Evolutionary conservation across 1,140 invertebrate genomes (phyloP).

Genomic region (Papilio helenus): DNA sequence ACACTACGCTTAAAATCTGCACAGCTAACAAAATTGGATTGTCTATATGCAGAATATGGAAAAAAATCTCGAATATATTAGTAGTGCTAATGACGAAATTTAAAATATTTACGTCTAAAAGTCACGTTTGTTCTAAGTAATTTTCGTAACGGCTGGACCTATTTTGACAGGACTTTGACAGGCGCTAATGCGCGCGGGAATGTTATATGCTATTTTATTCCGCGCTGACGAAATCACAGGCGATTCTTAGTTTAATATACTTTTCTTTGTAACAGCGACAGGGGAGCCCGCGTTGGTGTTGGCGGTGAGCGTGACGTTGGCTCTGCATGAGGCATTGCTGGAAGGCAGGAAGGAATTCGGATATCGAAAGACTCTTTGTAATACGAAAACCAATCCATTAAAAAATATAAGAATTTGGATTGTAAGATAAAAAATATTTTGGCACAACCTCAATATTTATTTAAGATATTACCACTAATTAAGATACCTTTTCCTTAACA

Average conservation of each 20-base stretch:
- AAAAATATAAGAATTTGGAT: not conserved
- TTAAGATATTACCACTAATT: not conserved
- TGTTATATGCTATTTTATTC: too few relatives aligned
- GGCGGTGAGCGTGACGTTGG: constrained; percentile 86
- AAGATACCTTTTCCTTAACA: not conserved
- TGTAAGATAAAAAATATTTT: constrained; percentile 4
- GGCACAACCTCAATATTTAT: not conserved
- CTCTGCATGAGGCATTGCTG: constrained; percentile 87
- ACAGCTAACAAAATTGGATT: too few relatives aligned
- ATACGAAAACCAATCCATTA: constrained; percentile 12
- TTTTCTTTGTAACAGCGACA: constrained; percentile 83
- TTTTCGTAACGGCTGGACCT: too few relatives aligned
- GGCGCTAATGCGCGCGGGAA: too few relatives aligned
- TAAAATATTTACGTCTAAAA: too few relatives aligned
- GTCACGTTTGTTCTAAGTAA: too few relatives aligned
- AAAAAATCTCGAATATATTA: too few relatives aligned
- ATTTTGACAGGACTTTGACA: too few relatives aligned
- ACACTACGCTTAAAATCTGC: too few relatives aligned
- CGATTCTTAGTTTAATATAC: not conserved
- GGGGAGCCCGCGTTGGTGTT: constrained; percentile 91
- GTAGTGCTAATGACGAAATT: too few relatives aligned
- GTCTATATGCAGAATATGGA: too few relatives aligned
- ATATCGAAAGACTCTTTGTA: constrained; percentile 37
- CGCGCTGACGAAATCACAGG: not conserved
- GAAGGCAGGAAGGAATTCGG: constrained; percentile 85